Percentiles rank a stretch among this genome's conserved stretches.
phyloP scores from a whole-genome alignment of 2,888 invertebrate genomes.

The Entomobrya multifasciata region DNA sequence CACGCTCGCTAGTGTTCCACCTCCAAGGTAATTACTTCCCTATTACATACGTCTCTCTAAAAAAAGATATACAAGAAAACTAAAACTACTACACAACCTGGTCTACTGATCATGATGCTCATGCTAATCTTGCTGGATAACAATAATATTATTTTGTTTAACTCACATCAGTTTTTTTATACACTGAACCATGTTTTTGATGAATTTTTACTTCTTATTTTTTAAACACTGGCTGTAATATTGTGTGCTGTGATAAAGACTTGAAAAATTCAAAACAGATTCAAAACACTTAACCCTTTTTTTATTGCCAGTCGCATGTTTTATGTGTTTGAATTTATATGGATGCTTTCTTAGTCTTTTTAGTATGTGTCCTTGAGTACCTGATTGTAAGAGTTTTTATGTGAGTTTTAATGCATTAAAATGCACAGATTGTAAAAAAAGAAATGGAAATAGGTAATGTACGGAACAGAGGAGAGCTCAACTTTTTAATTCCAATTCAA shows the following conservation, averaged over 20 bases:
- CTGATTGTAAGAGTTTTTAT: background rate
- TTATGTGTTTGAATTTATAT: no score
- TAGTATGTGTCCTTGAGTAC: background rate
- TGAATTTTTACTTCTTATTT: no score
- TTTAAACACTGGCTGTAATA: no score
- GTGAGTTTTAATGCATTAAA: conserved; percentile 1
- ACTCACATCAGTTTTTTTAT: conserved; percentile 23
- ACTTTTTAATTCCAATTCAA: conserved; percentile 40
- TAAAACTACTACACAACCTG: background rate
- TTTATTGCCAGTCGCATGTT: no score
- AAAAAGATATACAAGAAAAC: conserved; percentile 27
- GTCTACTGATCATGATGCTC: no score
- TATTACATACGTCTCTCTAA: conserved; percentile 20
- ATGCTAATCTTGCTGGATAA: background rate
- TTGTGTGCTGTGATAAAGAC: no score
- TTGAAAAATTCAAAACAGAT: no score
- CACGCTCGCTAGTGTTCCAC: conserved; percentile 79
- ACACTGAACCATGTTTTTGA: no score
- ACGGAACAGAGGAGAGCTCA: conserved; percentile 15
- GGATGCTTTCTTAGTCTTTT: background rate
- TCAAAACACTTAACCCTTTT: no score
- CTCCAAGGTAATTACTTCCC: conserved; percentile 78
- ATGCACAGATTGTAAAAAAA: conserved; percentile 27
- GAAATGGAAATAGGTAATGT: no score
- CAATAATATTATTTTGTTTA: no score